Percentiles rank a stretch among this genome's conserved stretches.
Conservation (phyloP, 2,113 vertebrate genomes). For the Epinephelus lanceolatus region DNA sequence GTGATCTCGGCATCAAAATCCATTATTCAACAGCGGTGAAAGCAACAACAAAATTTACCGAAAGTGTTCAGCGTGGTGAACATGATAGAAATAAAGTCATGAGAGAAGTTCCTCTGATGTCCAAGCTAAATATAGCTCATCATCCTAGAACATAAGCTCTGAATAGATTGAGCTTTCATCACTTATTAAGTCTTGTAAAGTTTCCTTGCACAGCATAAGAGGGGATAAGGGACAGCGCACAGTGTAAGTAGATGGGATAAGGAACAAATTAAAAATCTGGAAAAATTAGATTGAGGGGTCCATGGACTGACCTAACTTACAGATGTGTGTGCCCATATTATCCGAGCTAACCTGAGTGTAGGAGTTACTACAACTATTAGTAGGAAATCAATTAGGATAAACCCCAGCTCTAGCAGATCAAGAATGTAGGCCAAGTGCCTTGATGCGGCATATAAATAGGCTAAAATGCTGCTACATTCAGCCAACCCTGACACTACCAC, state of each 20-base stretch:
- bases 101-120: not conserved
- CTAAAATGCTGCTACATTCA: slow-evolving; percentile 16
- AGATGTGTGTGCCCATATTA: not conserved
- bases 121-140: slow-evolving; percentile 43
- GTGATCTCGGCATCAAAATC: slow-evolving; percentile 18
- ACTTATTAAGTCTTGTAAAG: slow-evolving; percentile 42
- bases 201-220: not conserved
- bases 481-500: not conserved
- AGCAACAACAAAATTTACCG: slow-evolving; percentile 8
- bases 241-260: slow-evolving; percentile 4
- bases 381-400: slow-evolving; percentile 22
- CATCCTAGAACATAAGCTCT: slow-evolving; percentile 12
- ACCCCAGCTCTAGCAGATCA: not conserved
- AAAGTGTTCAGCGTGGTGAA: not conserved
- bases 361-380: slow-evolving; percentile 17
- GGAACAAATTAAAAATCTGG: slow-evolving; percentile 36
- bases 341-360: not conserved
- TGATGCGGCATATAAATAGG: not conserved
- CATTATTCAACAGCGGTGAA: slow-evolving; percentile 23
- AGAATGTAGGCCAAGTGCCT: not conserved
- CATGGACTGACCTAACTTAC: not conserved
- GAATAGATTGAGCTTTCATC: slow-evolving; percentile 39
- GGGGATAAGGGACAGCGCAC: slow-evolving; percentile 12
- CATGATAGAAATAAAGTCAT: slow-evolving; percentile 12
- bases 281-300: not conserved